A percentile compares a stretch with the other conserved stretches of the same genome.
phyloP scores from a whole-genome alignment of 2,113 vertebrate genomes.

The Raja brachyura region DNA sequence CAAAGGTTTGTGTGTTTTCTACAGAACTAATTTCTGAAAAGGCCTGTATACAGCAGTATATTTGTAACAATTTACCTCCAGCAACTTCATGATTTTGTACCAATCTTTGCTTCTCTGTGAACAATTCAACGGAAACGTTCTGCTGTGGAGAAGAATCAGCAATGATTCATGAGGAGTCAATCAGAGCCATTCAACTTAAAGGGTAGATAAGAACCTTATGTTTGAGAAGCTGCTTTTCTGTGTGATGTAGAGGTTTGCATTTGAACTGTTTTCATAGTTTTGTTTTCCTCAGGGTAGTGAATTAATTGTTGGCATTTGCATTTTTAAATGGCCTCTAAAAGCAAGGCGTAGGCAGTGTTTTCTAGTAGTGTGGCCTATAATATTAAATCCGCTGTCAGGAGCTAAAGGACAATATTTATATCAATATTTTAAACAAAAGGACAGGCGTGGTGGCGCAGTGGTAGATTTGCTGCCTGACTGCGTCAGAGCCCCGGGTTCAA shows the following conservation, averaged over 20 bases:
- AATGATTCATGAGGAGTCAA: not conserved
- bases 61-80: not conserved
- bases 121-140: not conserved
- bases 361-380: not conserved
- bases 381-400: not conserved
- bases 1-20: not conserved
- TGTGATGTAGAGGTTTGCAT: not conserved
- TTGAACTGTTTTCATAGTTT: not conserved
- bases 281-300: not conserved
- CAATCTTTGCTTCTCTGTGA: not conserved
- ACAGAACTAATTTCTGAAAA: not conserved
- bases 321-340: not conserved
- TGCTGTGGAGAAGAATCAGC: not conserved
- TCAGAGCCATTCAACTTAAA: not conserved
- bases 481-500: too few species aligned
- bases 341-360: not conserved
- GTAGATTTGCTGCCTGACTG: too few species aligned
- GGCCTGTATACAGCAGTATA: not conserved
- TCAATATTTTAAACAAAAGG: not conserved
- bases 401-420: not conserved
- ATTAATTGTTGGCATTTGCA: not conserved
- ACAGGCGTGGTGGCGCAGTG: too few species aligned
- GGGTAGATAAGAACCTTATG: not conserved
- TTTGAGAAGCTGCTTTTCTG: not conserved
- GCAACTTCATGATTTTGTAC: not conserved